phyloP scores from a whole-genome alignment of 2,888 invertebrate species.

The Neocrepidodera transversa region DNA sequence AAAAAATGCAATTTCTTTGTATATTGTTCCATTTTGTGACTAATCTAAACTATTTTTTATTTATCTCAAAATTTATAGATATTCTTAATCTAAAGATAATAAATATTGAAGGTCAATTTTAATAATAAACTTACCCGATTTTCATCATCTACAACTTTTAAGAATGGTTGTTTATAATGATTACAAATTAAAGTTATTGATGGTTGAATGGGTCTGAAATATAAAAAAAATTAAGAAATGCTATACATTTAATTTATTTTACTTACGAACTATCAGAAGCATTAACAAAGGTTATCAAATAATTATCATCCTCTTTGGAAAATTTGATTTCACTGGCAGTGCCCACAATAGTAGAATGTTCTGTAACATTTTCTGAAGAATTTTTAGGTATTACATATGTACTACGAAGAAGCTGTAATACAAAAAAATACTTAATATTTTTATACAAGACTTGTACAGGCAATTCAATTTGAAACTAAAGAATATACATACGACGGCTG shows the following conservation, averaged over 20 bases:
- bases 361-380: background rate
- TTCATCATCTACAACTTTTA: conserved; percentile 37
- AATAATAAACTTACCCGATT: conserved; percentile 12
- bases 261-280: conserved; percentile 1
- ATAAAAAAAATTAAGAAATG: background rate
- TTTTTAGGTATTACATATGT: background rate
- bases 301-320: conserved; percentile 17
- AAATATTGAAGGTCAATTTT: too few relatives aligned
- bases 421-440: too few relatives aligned
- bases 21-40: too few relatives aligned
- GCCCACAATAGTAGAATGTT: background rate
- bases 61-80: too few relatives aligned
- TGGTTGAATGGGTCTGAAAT: conserved; percentile 21
- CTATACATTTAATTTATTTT: background rate
- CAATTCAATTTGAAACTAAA: background rate
- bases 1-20: too few relatives aligned
- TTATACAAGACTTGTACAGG: background rate
- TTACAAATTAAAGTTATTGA: conserved; percentile 42
- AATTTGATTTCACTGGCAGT: conserved; percentile 20
- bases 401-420: background rate
- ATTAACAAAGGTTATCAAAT: conserved; percentile 8
- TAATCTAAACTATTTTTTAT: too few relatives aligned
- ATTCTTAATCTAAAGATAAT: too few relatives aligned
- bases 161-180: conserved; percentile 36
- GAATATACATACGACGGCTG: conserved; percentile 16